phyloP scores from a whole-genome alignment of 2,888 invertebrate species.

The Hyposoter dolosus region DNA sequence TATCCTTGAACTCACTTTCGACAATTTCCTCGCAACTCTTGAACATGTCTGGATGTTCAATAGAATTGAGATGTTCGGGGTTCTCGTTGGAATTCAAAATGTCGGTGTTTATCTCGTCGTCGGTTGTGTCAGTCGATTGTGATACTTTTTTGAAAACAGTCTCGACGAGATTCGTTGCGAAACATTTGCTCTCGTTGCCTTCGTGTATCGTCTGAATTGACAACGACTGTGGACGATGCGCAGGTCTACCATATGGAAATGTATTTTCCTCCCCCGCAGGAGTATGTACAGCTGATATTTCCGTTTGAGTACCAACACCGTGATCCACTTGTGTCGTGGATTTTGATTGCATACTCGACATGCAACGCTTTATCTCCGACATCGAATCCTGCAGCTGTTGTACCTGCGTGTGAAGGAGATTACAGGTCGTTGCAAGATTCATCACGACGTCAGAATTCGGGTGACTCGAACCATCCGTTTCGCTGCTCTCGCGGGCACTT shows the following conservation, averaged over 20 bases:
- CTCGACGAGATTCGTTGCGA: conserved; percentile 76
- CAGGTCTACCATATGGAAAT: conserved; percentile 84
- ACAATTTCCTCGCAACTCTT: conserved; percentile 81
- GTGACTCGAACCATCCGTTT: conserved; percentile 76
- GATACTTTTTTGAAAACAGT: conserved; percentile 80
- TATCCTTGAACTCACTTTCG: conserved; percentile 77
- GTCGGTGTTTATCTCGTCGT: conserved; percentile 82
- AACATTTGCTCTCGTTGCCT: conserved; percentile 79
- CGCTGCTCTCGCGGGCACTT: conserved; percentile 75
- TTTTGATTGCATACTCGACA: conserved; percentile 85
- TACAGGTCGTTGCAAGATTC: conserved; percentile 91
- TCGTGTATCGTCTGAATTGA: conserved; percentile 82
- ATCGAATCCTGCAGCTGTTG: conserved; percentile 92
- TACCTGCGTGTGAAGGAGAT: conserved; percentile 91
- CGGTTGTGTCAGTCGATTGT: conserved; percentile 82
- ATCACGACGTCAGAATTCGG: conserved; percentile 88
- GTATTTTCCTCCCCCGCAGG: conserved; percentile 86
- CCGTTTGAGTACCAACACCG: conserved; percentile 91
- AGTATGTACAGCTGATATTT: conserved; percentile 91
- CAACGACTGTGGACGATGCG: conserved; percentile 79
- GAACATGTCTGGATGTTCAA: conserved; percentile 80
- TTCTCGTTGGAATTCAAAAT: conserved; percentile 82
- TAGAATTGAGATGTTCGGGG: conserved; percentile 76
- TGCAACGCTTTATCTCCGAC: conserved; percentile 91
- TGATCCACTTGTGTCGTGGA: conserved; percentile 79